These are phyloP conservation scores for Simalia tracyae DNA, from an alignment of 2,797 vertebrate genomes.

Conservation along the genomic window DNA sequence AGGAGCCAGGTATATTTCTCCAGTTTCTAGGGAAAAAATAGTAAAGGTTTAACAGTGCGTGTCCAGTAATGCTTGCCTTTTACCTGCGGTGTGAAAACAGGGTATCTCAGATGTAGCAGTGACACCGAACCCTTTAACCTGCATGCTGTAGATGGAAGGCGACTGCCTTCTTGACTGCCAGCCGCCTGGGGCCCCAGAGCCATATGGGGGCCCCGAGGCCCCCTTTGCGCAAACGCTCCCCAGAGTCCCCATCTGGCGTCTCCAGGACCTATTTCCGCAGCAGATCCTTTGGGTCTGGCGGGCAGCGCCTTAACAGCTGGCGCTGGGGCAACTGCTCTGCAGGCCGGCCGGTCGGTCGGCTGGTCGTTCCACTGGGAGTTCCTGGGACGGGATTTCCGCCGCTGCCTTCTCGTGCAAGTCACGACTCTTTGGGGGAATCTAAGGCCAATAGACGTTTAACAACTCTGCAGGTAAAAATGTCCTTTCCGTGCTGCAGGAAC, in stretches of 20 bases:
- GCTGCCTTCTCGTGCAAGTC: neutral
- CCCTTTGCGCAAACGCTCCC: neutral
- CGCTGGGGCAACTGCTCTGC: too few relatives aligned
- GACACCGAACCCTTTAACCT: neutral
- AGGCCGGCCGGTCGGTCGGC: neutral
- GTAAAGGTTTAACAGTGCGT: neutral
- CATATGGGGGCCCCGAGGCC: neutral
- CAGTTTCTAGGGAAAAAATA: neutral
- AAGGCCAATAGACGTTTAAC: neutral
- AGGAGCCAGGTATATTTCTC: neutral
- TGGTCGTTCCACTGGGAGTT: neutral
- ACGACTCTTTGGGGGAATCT: neutral
- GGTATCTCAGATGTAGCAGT: neutral
- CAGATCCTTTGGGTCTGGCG: too few relatives aligned
- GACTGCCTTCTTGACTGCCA: neutral
- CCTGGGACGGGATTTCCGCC: too few relatives aligned
- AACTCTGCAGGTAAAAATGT: neutral
- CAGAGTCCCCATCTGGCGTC: neutral
- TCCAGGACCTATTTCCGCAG: neutral
- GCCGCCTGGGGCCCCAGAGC: neutral
- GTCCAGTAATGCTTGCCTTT: neutral
- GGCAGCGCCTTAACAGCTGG: neutral
- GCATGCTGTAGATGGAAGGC: neutral
- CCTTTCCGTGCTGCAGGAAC: neutral
- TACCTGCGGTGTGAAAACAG: neutral